Base-by-base conservation (phyloP, 2,797 vertebrate species). In the Taeniopygia guttata region DNA sequence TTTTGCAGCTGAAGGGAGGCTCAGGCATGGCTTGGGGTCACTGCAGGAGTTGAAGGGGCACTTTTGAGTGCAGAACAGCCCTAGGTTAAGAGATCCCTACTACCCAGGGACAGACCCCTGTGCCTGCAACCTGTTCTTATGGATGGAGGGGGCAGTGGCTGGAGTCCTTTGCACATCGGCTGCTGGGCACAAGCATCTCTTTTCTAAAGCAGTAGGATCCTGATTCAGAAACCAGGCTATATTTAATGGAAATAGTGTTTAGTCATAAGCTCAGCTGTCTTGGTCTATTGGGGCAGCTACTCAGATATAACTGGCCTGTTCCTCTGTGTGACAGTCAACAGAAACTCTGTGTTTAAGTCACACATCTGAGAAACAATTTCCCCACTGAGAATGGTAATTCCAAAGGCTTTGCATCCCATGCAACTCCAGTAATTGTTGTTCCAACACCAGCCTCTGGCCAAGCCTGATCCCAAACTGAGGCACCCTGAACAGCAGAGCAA, bases 121-220 rank as follows among this genome's bases (percentile, higher is more conserved):
- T 58, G 26, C 16, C 66, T 56, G 43, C 9, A 80, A 68, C 26
- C 19, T 75, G 27, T 36, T 78, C 13, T 68, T 55, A 32, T 3
- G 21, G 45, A 16, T 27, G 19, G 54, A 32, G 19, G 19, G 40
- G 38, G 29, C 21, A 64, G 59, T 36, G 43, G 5, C 36, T 58
- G 51, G 46, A 16, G 36, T 62, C 30, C 18, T 76, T 45, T 55
- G 43, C 27, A 16, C 0, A 0, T 27, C 46, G 2, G 2, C 26
- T 59, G 40, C 48, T 22, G 13, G 13, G 27, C 30, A 69, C 22
- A 51, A 51, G 30, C 5, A 8, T 20, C 40, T 59, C 29, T 75
- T 52, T 77, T n/a, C 58, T 62, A 66, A 85, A 85, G 13, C 30
- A 49, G 30, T 3, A 42, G 12, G 6, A 30, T 56, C 4, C 5